Conservation (phyloP, 2,797 vertebrate species). For the Danio tinwini region DNA sequence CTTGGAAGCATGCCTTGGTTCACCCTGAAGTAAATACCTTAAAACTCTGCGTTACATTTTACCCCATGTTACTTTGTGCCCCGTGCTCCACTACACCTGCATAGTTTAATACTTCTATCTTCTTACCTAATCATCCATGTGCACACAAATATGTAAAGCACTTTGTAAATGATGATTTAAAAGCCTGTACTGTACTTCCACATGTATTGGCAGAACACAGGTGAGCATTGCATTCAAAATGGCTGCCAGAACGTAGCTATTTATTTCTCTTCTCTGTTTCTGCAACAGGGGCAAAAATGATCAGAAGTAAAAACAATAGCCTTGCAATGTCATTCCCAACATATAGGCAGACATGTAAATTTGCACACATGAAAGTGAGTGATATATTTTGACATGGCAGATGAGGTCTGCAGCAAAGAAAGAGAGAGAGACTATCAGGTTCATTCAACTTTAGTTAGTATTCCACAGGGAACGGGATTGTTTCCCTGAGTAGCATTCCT, state of each 20-base stretch:
- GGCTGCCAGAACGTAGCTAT: neutral
- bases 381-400: slow-evolving; percentile 85
- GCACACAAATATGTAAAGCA: neutral
- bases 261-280: neutral
- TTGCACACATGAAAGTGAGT: slow-evolving; percentile 93
- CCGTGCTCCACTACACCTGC: no score
- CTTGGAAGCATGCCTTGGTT: no score
- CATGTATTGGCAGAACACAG: neutral
- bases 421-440: slow-evolving; percentile 64
- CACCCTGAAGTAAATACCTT: no score
- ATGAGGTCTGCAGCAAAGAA: slow-evolving; percentile 70
- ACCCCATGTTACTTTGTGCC: no score
- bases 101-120: neutral
- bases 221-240: slow-evolving; percentile 1
- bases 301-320: slow-evolving; percentile 20
- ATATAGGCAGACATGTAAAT: slow-evolving; percentile 75
- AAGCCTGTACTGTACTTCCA: neutral
- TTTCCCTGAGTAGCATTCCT: slow-evolving; percentile 87
- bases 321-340: slow-evolving; percentile 56
- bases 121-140: neutral
- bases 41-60: no score
- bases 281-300: neutral
- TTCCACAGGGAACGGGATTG: slow-evolving; percentile 87
- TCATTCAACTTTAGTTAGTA: slow-evolving; percentile 90
- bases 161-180: neutral